These are phyloP conservation scores for zebrafish (Danio rerio) DNA, from an alignment of 2,113 vertebrate species.

Conservation along the genomic window GRCz12tu NC_133187.1:41867501-41868000, in stretches of 20 bases:
- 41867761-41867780: constrained; percentile 68
- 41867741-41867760: constrained; percentile 67
- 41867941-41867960: neutral
- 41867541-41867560: constrained; percentile 38
- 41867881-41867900: neutral
- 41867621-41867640: constrained; percentile 15
- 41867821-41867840: constrained; percentile 40
- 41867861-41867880: neutral
- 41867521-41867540: constrained; percentile 10
- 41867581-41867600: neutral
- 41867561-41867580: constrained; percentile 26
- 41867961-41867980: no score
- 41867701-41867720: constrained; percentile 64
- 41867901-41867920: neutral
- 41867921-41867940: no score
- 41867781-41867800: constrained; percentile 52
- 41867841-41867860: constrained; percentile 27
- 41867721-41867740: constrained; percentile 64
- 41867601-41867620: constrained; percentile 32
- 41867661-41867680: constrained; percentile 56
- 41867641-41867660: constrained; percentile 47
- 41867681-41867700: constrained; percentile 65
- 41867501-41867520: constrained; percentile 33
- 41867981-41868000: no score
- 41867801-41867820: constrained; percentile 67